phyloP scores from a whole-genome alignment of 2,113 vertebrate species.

The Uria aalge region DNA sequence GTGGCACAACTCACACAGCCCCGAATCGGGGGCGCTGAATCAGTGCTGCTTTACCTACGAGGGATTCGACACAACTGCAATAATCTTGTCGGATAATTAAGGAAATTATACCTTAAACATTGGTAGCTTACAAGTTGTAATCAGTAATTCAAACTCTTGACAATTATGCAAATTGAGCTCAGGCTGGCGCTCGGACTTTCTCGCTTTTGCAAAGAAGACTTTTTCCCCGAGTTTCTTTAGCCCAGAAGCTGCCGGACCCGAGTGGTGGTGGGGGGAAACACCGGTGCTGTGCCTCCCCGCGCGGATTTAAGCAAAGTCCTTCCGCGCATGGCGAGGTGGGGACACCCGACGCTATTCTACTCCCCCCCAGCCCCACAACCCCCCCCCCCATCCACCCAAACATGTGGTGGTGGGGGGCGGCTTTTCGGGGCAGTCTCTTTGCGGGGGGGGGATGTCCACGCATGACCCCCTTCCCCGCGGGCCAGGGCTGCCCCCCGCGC shows the following conservation, averaged over 20 bases:
- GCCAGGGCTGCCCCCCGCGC: not conserved
- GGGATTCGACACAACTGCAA: not conserved
- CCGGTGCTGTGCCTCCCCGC: not conserved
- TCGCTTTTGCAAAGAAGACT: not conserved
- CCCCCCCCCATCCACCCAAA: too few species aligned
- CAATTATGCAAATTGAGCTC: constrained; percentile 32
- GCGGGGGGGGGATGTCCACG: not conserved
- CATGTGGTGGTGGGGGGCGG: not conserved
- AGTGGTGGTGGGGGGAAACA: too few species aligned
- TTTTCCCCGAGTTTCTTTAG: not conserved
- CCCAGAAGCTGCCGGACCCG: not conserved
- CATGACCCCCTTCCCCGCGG: not conserved
- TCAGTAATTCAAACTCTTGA: constrained; percentile 50
- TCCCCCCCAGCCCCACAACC: not conserved
- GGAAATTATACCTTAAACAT: constrained; percentile 49
- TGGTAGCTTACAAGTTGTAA: constrained; percentile 27
- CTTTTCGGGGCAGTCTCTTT: not conserved
- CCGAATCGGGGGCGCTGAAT: not conserved
- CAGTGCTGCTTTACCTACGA: not conserved
- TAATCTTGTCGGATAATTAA: constrained; percentile 52
- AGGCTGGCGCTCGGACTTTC: not conserved
- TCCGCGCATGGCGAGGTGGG: not conserved
- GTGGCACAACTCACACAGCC: not conserved
- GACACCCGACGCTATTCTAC: fast-evolving
- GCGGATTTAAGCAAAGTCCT: not conserved